Conservation (phyloP, 2,113 vertebrate species). For the Datnioides undecimradiatus region DNA sequence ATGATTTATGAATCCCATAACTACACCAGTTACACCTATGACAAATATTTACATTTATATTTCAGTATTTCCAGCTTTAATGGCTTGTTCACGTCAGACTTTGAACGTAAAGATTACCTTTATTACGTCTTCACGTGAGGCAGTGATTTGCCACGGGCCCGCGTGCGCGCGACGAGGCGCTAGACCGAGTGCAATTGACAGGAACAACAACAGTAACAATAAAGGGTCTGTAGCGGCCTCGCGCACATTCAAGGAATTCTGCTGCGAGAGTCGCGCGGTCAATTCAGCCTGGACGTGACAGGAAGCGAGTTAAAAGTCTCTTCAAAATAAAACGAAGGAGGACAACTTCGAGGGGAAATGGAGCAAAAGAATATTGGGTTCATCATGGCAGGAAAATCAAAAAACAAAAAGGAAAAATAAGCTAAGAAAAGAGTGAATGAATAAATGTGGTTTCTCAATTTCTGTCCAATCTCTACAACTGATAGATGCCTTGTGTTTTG, state of each 20-base stretch:
- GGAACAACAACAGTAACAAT: too few relatives aligned
- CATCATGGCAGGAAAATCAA: too few relatives aligned
- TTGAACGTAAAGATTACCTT: background rate
- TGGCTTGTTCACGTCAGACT: background rate
- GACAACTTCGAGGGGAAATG: too few relatives aligned
- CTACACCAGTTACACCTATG: too few relatives aligned
- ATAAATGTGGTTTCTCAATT: too few relatives aligned
- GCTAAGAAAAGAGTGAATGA: background rate
- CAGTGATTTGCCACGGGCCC: background rate
- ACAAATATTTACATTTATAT: rapidly evolving
- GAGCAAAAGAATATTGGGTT: background rate
- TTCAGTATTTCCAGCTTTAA: background rate
- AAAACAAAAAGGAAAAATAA: background rate
- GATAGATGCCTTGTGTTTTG: too few relatives aligned
- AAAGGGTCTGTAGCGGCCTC: background rate
- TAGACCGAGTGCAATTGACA: background rate
- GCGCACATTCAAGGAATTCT: slow-evolving; percentile 48
- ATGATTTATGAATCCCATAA: background rate
- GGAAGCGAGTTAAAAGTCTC: background rate
- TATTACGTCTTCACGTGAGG: background rate
- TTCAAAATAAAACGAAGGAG: slow-evolving; percentile 38
- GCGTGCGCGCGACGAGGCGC: background rate
- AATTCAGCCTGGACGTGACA: rapidly evolving
- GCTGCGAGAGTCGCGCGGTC: slow-evolving; percentile 27
- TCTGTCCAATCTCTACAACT: too few relatives aligned